Evolutionary conservation across 1,140 invertebrate genomes (phyloP).

Genomic region (Drosophila ercepeae): DNA sequence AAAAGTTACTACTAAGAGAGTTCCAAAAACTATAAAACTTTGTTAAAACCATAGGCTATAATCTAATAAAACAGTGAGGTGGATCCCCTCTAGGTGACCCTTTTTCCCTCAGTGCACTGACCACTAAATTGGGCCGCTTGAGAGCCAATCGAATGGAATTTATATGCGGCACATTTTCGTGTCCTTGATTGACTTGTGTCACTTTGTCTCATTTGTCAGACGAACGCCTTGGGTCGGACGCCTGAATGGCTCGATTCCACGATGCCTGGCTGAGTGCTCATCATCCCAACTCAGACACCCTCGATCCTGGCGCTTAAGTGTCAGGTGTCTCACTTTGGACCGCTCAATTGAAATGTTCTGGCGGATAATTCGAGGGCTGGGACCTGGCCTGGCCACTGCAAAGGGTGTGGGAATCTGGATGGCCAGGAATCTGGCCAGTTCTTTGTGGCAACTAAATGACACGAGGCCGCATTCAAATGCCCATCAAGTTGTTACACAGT

Average conservation of each 20-base stretch:
- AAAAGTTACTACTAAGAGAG: no score
- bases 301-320: constrained; percentile 65
- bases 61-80: no score
- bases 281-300: constrained; percentile 9
- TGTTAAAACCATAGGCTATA: no score
- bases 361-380: constrained; percentile 26
- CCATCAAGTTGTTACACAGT: constrained; percentile 74
- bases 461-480: constrained; percentile 73
- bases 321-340: constrained; percentile 73
- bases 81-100: no score
- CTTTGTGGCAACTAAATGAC: constrained; percentile 59
- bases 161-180: constrained; percentile 70
- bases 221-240: constrained; percentile 60
- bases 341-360: constrained; percentile 71
- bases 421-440: constrained; percentile 7
- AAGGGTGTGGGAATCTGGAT: neutral
- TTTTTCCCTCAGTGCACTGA: constrained; percentile 20
- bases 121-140: constrained; percentile 61
- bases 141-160: constrained; percentile 61
- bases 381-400: neutral
- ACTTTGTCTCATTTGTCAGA: constrained; percentile 83
- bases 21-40: no score
- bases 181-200: constrained; percentile 83
- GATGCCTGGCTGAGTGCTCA: constrained; percentile 10
- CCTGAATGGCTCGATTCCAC: neutral